These are phyloP conservation scores for human DNA, from an alignment of 2,113 vertebrate genomes.

Conservation along the genomic window GRCh38 chrX:27749501-27750000, in stretches of 20 bases:
- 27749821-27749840: conserved; percentile 1
- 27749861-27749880: neutral
- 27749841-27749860: conserved; percentile 39
- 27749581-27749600: neutral
- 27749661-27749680: neutral
- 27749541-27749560: neutral
- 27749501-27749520: neutral
- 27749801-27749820: neutral
- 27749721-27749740: neutral
- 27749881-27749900: neutral
- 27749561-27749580: neutral
- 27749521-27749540: neutral
- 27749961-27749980: neutral
- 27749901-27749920: neutral
- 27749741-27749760: conserved; percentile 3
- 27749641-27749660: neutral
- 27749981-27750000: neutral
- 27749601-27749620: neutral
- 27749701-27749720: conserved; percentile 10
- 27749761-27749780: neutral
- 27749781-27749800: neutral
- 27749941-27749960: neutral
- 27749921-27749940: neutral
- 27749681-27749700: neutral
- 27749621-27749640: neutral